These are phyloP conservation scores for Molothrus ater DNA, from an alignment of 2,797 vertebrate genomes.

Conservation along the genomic window DNA sequence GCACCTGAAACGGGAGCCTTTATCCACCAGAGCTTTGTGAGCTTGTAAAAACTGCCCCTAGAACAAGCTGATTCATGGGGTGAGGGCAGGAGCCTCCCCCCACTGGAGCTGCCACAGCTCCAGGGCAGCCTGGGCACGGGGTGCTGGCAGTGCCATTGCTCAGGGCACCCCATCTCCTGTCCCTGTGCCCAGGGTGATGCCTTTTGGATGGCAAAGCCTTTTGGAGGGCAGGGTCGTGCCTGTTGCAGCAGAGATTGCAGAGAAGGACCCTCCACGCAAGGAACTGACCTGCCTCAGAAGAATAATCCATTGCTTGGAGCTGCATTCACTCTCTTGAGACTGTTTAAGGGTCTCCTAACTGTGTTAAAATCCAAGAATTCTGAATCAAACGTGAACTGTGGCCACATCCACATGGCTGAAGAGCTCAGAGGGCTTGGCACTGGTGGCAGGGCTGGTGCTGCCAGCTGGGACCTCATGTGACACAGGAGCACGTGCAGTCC, in stretches of 20 bases:
- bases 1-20: constrained; percentile 4
- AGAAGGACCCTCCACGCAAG: neutral
- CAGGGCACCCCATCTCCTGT: no score
- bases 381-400: neutral
- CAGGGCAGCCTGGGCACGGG: neutral
- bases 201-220: neutral
- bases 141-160: neutral
- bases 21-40: neutral
- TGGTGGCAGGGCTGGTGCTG: neutral
- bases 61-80: neutral
- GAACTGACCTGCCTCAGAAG: neutral
- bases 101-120: neutral
- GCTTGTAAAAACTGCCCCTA: constrained; percentile 13
- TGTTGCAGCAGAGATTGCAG: neutral
- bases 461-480: neutral
- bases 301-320: neutral
- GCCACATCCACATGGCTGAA: rapidly evolving
- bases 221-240: neutral
- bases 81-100: neutral
- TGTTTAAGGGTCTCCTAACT: neutral
- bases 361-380: neutral
- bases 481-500: neutral
- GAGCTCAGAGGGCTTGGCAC: neutral
- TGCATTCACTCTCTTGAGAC: neutral
- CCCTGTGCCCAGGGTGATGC: neutral